phyloP scores from a whole-genome alignment of 2,113 vertebrate species.

The Ctenodactylus gundi region DNA sequence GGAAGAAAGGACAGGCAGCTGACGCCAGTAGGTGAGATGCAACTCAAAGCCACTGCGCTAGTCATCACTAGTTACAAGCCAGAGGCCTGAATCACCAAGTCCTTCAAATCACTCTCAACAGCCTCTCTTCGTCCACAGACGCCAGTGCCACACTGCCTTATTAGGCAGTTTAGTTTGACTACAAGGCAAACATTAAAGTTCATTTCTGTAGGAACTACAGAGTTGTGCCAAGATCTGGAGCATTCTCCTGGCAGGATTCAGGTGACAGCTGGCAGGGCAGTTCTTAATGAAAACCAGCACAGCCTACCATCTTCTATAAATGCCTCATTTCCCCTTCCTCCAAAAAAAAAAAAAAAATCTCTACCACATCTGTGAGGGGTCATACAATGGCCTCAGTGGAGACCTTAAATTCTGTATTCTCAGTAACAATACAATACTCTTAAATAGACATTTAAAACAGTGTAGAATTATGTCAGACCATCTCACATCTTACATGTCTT shows the following conservation, averaged over 20 bases:
- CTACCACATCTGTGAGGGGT: not conserved
- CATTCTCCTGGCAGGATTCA: constrained; percentile 41
- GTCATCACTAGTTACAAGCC: not conserved
- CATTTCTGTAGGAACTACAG: not conserved
- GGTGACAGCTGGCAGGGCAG: constrained; percentile 50
- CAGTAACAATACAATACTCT: not conserved
- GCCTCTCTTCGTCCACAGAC: not conserved
- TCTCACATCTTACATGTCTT: not conserved
- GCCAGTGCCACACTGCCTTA: not conserved
- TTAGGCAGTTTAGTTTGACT: not conserved
- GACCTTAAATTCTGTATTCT: not conserved
- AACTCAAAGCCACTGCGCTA: not conserved
- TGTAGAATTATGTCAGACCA: not conserved
- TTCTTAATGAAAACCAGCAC: not conserved
- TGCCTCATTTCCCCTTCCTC: not conserved
- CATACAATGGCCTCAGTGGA: not conserved
- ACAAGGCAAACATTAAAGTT: not conserved
- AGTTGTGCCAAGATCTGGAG: constrained; percentile 4
- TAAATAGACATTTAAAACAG: not conserved
- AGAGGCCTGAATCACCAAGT: not conserved
- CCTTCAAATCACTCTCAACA: not conserved
- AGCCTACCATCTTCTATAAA: not conserved
- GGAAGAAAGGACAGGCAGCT: constrained; percentile 42
- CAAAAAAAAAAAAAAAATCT: no score
- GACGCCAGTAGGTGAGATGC: constrained; percentile 31